phyloP scores from a whole-genome alignment of 2,113 vertebrate species.

The Solenodon paradoxus region DNA sequence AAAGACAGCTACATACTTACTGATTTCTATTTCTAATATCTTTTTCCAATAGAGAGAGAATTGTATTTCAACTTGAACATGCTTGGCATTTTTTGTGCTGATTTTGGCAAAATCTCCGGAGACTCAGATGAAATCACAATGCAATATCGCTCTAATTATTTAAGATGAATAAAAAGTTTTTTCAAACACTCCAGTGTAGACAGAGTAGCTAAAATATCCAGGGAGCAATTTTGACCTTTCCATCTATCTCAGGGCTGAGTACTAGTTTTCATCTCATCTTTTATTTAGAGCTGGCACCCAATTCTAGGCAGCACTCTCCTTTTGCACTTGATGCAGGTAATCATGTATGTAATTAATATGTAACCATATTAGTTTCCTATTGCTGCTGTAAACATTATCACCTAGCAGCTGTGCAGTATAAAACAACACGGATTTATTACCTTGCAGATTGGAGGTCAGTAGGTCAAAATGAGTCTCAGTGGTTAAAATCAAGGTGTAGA shows the following conservation, averaged over 20 bases:
- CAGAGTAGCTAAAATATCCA: not conserved
- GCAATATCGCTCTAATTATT: not conserved
- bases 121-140: not conserved
- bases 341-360: no score
- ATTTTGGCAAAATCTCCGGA: not conserved
- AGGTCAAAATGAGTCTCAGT: not conserved
- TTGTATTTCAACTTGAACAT: not conserved
- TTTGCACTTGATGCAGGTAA: not conserved
- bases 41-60: slow-evolving; percentile 17
- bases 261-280: not conserved
- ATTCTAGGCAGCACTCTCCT: not conserved
- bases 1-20: not conserved
- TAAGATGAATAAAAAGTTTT: not conserved
- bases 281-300: not conserved
- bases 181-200: not conserved
- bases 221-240: not conserved
- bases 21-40: not conserved
- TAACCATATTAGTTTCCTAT: not conserved
- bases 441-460: not conserved
- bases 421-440: not conserved
- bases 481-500: not conserved
- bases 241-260: not conserved
- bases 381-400: not conserved
- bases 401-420: not conserved
- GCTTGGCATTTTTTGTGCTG: not conserved